A percentile compares a stretch with the other conserved stretches of the same genome.
Conservation (phyloP, 2,797 vertebrate genomes). For the Botia kubotai region DNA sequence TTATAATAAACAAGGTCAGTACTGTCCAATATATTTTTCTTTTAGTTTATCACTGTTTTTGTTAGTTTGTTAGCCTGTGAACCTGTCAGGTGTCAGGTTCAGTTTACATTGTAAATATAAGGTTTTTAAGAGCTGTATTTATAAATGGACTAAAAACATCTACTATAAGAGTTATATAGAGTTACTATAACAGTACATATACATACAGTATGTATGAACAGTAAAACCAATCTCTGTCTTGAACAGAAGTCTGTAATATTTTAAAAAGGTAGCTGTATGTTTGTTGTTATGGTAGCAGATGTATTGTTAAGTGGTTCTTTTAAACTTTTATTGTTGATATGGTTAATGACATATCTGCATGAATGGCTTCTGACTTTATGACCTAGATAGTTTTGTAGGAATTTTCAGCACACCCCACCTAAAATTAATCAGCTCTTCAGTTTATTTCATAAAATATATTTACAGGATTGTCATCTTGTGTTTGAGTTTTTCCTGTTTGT, state of each 20-base stretch:
- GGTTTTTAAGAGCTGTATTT: not conserved
- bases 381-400: not conserved
- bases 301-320: not conserved
- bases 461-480: not conserved
- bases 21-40: conserved; percentile 18
- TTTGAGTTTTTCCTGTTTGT: not conserved
- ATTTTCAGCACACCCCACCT: not conserved
- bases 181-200: not conserved
- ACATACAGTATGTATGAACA: not conserved
- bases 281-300: not conserved
- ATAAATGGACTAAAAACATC: not conserved
- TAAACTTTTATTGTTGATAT: not conserved
- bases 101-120: not conserved
- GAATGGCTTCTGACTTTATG: not conserved
- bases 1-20: conserved; percentile 60
- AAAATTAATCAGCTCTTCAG: not conserved
- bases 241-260: not conserved
- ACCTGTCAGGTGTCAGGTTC: conserved; percentile 49
- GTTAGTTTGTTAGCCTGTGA: conserved; percentile 10
- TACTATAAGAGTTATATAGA: no score
- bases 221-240: not conserved
- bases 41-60: not conserved
- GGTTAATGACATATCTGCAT: not conserved
- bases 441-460: not conserved
- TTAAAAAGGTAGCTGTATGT: no score